phyloP scores from a whole-genome alignment of 2,888 invertebrate genomes.

The Petrolisthes manimaculis region DNA sequence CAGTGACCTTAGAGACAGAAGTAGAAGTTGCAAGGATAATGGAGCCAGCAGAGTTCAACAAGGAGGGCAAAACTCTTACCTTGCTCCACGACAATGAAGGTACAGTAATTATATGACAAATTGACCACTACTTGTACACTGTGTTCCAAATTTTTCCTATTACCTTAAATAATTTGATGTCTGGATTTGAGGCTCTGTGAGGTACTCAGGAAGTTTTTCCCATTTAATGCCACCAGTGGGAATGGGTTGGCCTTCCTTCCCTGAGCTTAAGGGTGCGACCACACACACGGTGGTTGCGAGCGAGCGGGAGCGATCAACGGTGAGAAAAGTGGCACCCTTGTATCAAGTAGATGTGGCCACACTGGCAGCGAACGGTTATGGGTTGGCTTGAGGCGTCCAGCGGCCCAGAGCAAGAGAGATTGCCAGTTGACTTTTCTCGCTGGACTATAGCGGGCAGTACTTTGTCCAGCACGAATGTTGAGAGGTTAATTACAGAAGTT shows the following conservation, averaged over 20 bases:
- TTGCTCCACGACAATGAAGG: not conserved
- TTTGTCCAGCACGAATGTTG: not conserved
- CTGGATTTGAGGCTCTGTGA: too few species aligned
- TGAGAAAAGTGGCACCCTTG: not conserved
- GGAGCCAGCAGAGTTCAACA: slow-evolving; percentile 69
- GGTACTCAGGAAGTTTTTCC: too few species aligned
- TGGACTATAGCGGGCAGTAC: not conserved
- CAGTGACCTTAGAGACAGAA: slow-evolving; percentile 46
- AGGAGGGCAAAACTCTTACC: slow-evolving; percentile 64
- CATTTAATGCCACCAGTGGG: too few species aligned
- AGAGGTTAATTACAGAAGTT: not conserved
- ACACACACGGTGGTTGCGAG: not conserved
- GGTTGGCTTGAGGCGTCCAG: not conserved
- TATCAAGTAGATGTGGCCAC: not conserved
- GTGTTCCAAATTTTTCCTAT: too few species aligned
- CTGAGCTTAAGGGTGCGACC: not conserved
- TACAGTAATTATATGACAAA: not conserved
- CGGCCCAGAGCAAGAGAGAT: not conserved
- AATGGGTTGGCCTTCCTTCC: too few species aligned
- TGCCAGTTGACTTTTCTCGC: not conserved
- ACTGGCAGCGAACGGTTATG: not conserved
- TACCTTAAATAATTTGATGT: too few species aligned
- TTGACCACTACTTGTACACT: not conserved
- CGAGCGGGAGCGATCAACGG: not conserved
- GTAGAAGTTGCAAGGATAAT: slow-evolving; percentile 68